phyloP scores from a whole-genome alignment of 2,888 invertebrate species.

The Pterobdella sp. region DNA sequence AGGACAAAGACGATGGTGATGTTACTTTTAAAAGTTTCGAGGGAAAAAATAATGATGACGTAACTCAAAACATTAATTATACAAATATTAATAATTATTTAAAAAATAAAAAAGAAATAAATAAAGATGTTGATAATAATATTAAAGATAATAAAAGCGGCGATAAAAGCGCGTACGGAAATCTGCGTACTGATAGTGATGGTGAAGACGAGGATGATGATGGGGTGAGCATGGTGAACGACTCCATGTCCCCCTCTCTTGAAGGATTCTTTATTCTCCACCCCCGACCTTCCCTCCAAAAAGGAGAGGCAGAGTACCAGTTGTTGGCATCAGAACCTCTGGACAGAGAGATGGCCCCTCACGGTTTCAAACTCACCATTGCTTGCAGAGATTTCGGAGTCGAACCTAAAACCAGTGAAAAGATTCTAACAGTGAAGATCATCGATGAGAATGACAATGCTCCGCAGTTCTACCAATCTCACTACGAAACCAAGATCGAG shows the following conservation, averaged over 20 bases:
- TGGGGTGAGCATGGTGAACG: background rate
- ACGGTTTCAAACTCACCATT: slow-evolving; percentile 30
- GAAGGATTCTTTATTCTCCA: slow-evolving; percentile 2
- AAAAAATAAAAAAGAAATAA: background rate
- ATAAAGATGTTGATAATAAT: background rate
- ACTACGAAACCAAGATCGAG: slow-evolving; percentile 28
- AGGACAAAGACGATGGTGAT: no score
- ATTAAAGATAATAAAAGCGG: background rate
- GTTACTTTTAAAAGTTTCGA: no score
- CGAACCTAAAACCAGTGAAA: slow-evolving; percentile 24
- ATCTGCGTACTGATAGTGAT: background rate
- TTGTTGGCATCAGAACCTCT: slow-evolving; percentile 27
- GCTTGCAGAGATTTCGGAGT: slow-evolving; percentile 34
- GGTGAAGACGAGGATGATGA: background rate
- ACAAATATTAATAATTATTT: background rate
- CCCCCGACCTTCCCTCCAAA: slow-evolving; percentile 13
- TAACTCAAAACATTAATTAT: background rate
- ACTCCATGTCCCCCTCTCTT: background rate
- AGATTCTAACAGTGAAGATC: slow-evolving; percentile 29
- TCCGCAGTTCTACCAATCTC: slow-evolving; percentile 31
- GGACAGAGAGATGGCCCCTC: slow-evolving; percentile 33
- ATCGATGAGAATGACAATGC: slow-evolving; percentile 35
- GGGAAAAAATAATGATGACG: background rate
- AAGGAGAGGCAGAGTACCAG: slow-evolving; percentile 33
- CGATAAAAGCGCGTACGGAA: background rate